Evolutionary conservation across 1,140 invertebrate species (phyloP), one percentile per base, ranked within the genome.

Genomic region (Amphibalanus amphitrite): DNA sequence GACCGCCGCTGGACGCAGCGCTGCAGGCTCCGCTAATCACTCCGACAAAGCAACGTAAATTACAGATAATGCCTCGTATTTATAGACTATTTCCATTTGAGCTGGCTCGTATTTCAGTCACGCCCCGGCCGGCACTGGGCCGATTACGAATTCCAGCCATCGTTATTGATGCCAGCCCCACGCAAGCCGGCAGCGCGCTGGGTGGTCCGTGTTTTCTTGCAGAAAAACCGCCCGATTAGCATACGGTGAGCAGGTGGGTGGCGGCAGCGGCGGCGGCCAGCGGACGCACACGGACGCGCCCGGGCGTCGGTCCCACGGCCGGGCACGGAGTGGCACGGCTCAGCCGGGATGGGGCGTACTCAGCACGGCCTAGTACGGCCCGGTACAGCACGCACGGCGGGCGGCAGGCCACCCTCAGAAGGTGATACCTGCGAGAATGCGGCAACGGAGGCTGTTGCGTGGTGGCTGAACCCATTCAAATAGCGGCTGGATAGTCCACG

Each of bases 71-170:
- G 47, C 47, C 47, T 59, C 20, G 47, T 59, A 59, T 59, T 59
- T 59, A 59, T 59, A 59, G 47, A 17, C 47, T 59, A 59, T 59
- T 59, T 59, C 47, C 47, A 59, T 59, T 59, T 59, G 47, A 59
- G 47, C 47, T 23, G 10, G 47, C 13, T 59, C 47, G 47, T 59
- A 59, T 59, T 59, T 59, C 17, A 59, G 47, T 59, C 47, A 59
- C 47, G 47, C 20, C 47, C 20, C 47, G 47, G 23, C 47, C 47
- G 47, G 47, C 47, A 20, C 47, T 13, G 13, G 6, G 47, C 47
- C 47, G 47, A 59, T 59, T 59, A 59, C 13, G 47, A 13, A 59
- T 59, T 59, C 47, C 47, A 23, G 10, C 20, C 10, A 15, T 38
- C 47, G 47, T 59, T 59, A 59, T 59, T 59, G 47, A 59, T 59